Evolutionary conservation across 2,888 invertebrate genomes (phyloP).

Genomic region (Drosophila vallismaia): DNA sequence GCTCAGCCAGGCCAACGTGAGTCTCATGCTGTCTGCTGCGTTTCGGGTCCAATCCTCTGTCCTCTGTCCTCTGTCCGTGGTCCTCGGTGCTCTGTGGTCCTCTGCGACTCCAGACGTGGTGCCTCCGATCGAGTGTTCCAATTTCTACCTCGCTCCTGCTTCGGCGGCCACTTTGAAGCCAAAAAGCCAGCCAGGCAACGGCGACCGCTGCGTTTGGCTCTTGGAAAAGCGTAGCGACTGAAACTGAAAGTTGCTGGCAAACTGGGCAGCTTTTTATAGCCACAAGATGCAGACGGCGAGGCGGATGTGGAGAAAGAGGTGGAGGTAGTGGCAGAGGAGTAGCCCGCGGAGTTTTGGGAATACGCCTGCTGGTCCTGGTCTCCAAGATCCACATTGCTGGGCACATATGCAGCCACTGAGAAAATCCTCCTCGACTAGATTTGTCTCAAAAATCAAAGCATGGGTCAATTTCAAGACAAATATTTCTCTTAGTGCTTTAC

Average conservation of each 20-base stretch:
- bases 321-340: slow-evolving; percentile 11
- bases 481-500: slow-evolving; percentile 2
- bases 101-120: slow-evolving; percentile 39
- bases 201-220: slow-evolving; percentile 60
- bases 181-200: slow-evolving; percentile 35
- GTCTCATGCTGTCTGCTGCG: slow-evolving; percentile 74
- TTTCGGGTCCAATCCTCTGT: slow-evolving; percentile 39
- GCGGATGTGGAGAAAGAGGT: slow-evolving; percentile 5
- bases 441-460: not conserved
- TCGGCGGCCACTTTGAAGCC: slow-evolving; percentile 59
- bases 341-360: slow-evolving; percentile 66
- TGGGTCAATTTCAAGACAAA: not conserved
- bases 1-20: slow-evolving; percentile 79
- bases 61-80: slow-evolving; percentile 33
- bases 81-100: too few species aligned
- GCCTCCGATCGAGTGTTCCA: slow-evolving; percentile 55
- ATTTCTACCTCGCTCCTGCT: slow-evolving; percentile 45
- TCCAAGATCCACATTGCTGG: slow-evolving; percentile 18
- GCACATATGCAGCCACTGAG: slow-evolving; percentile 21
- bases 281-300: slow-evolving; percentile 24
- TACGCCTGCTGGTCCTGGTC: slow-evolving; percentile 57
- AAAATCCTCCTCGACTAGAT: not conserved
- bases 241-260: slow-evolving; percentile 77
- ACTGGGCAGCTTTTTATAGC: slow-evolving; percentile 78
- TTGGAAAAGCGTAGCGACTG: slow-evolving; percentile 70